These are phyloP conservation scores for Dromius quadrimaculatus DNA, from an alignment of 2,888 invertebrate species.

Conservation along the genomic window DNA sequence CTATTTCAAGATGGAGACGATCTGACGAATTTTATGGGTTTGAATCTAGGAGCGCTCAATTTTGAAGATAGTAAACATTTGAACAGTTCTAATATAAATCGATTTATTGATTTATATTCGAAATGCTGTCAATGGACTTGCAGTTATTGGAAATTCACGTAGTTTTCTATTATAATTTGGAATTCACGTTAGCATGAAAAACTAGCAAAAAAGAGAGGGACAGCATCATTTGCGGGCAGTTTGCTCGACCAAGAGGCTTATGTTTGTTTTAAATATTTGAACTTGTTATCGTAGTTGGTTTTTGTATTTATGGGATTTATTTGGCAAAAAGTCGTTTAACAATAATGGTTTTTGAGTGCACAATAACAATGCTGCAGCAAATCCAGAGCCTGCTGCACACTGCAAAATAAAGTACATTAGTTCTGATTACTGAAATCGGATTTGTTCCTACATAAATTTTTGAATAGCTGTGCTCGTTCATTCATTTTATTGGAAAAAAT, in stretches of 20 bases:
- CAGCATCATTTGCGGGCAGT: neutral
- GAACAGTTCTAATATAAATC: conserved; percentile 49
- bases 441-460: conserved; percentile 1
- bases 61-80: too few species aligned
- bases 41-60: too few species aligned
- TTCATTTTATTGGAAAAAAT: conserved; percentile 1
- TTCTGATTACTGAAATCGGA: conserved; percentile 6
- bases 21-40: too few species aligned
- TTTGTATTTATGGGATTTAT: conserved; percentile 19
- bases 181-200: conserved; percentile 10
- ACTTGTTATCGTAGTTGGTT: conserved; percentile 8
- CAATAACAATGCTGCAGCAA: neutral
- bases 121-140: conserved; percentile 44
- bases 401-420: conserved; percentile 18
- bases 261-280: conserved; percentile 1
- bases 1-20: too few species aligned
- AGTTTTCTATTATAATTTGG: conserved; percentile 32
- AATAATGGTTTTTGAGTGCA: neutral
- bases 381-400: neutral
- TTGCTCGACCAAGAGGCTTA: conserved; percentile 3
- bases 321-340: conserved; percentile 3
- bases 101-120: conserved; percentile 50
- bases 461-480: neutral
- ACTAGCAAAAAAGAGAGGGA: neutral
- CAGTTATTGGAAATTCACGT: conserved; percentile 45